A percentile compares a stretch with the other conserved stretches of the same genome.
These are phyloP conservation scores for Drosophila truncata DNA, from an alignment of 1,140 invertebrate species.

Conservation along the genomic window DNA sequence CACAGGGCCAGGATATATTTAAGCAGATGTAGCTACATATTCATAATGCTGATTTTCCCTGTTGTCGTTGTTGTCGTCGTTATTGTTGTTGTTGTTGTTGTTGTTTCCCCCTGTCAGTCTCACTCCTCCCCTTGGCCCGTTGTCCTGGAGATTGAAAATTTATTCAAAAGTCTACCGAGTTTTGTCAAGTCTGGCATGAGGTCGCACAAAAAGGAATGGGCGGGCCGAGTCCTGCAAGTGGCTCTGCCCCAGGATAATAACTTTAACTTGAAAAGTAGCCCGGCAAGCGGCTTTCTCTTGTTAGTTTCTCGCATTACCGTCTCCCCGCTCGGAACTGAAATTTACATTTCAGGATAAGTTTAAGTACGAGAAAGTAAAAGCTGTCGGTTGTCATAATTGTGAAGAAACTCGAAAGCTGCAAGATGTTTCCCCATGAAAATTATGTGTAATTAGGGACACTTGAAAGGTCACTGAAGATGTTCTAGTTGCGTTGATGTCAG, in stretches of 20 bases:
- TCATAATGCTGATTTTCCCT: slow-evolving; percentile 72
- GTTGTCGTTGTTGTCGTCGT: slow-evolving; percentile 10
- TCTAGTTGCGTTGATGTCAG: background rate
- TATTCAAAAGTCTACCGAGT: slow-evolving; percentile 78
- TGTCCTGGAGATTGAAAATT: slow-evolving; percentile 74
- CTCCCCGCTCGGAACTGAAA: slow-evolving; percentile 17
- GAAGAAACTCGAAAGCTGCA: slow-evolving; percentile 12
- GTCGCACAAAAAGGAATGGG: slow-evolving; percentile 24
- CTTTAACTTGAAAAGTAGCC: slow-evolving; percentile 80
- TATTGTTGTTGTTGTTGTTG: slow-evolving; percentile 5
- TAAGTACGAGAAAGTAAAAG: slow-evolving; percentile 51
- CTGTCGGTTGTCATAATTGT: slow-evolving; percentile 41
- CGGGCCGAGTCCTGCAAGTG: slow-evolving; percentile 15
- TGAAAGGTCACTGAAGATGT: background rate
- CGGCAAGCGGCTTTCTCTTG: slow-evolving; percentile 67
- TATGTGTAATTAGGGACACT: slow-evolving; percentile 28
- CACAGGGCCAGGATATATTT: slow-evolving; percentile 53
- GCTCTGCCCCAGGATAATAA: slow-evolving; percentile 61
- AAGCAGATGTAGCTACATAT: slow-evolving; percentile 77
- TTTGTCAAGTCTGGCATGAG: slow-evolving; percentile 64
- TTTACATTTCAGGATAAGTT: slow-evolving; percentile 37
- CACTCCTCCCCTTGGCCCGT: slow-evolving; percentile 16
- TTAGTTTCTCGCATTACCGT: slow-evolving; percentile 53
- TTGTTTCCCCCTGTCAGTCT: slow-evolving; percentile 26
- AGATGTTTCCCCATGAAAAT: slow-evolving; percentile 37